phyloP scores from a whole-genome alignment of 2,797 vertebrate genomes.

The Selene dorsalis region DNA sequence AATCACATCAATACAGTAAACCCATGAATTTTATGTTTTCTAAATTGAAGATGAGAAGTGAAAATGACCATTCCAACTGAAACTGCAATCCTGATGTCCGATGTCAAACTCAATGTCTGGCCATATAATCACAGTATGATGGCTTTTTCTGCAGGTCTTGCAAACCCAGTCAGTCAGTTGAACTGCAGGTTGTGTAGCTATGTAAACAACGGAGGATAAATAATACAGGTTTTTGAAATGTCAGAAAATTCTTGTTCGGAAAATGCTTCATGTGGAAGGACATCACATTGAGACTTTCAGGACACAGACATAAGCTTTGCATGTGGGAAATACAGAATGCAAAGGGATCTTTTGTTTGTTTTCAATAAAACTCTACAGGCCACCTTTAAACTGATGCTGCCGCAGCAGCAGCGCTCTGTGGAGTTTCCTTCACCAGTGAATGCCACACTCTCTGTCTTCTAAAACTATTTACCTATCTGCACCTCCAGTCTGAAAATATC shows the following conservation, averaged over 20 bases:
- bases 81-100: too few relatives aligned
- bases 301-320: neutral
- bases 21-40: too few relatives aligned
- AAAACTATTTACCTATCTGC: constrained; percentile 14
- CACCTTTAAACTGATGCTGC: neutral
- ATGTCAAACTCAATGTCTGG: too few relatives aligned
- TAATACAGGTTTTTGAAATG: neutral
- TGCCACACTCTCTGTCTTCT: neutral
- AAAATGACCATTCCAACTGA: too few relatives aligned
- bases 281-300: neutral
- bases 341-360: neutral
- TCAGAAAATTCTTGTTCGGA: neutral
- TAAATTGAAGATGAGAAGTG: too few relatives aligned
- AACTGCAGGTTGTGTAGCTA: neutral
- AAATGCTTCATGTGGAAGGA: neutral
- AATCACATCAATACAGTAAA: too few relatives aligned
- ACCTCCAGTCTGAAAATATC: constrained; percentile 43
- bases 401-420: neutral
- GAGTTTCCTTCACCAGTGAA: neutral
- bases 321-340: neutral
- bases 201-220: too few relatives aligned
- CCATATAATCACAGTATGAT: too few relatives aligned
- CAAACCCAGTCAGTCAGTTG: neutral
- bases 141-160: too few relatives aligned
- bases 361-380: neutral